phyloP scores from a whole-genome alignment of 1,140 invertebrate genomes.

The Microplitis mediator region DNA sequence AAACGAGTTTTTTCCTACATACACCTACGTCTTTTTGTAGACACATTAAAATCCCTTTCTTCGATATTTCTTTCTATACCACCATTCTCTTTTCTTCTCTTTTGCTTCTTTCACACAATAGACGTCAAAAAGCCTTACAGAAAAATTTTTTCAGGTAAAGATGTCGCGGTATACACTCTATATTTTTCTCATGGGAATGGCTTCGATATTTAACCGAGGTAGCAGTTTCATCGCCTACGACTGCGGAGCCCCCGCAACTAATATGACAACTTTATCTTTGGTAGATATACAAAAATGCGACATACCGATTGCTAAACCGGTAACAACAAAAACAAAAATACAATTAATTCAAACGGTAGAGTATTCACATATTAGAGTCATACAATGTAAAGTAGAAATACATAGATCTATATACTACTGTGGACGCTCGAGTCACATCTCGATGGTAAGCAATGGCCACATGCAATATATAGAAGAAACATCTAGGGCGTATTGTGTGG shows the following conservation, averaged over 20 bases:
- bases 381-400: slow-evolving; percentile 23
- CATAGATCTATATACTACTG: slow-evolving; percentile 17
- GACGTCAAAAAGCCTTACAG: too few relatives aligned
- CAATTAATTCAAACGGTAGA: slow-evolving; percentile 23
- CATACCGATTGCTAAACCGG: neutral
- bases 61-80: too few relatives aligned
- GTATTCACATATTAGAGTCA: neutral
- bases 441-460: neutral
- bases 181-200: too few relatives aligned
- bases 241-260: neutral
- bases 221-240: slow-evolving; percentile 1
- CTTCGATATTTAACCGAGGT: too few relatives aligned
- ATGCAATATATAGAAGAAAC: slow-evolving; percentile 14
- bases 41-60: too few relatives aligned
- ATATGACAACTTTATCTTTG: slow-evolving; percentile 11
- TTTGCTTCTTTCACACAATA: too few relatives aligned
- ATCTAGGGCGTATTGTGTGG: neutral
- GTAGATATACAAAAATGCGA: slow-evolving; percentile 14
- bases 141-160: neutral
- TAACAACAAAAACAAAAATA: neutral
- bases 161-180: neutral
- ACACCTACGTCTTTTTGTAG: too few relatives aligned
- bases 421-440: slow-evolving; percentile 12
- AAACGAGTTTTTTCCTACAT: neutral
- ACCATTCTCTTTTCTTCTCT: too few relatives aligned